Evolutionary conservation across 2,113 vertebrate species (phyloP), one percentile per base, ranked within the genome.

Genomic region (Eupsittula cactorum): DNA sequence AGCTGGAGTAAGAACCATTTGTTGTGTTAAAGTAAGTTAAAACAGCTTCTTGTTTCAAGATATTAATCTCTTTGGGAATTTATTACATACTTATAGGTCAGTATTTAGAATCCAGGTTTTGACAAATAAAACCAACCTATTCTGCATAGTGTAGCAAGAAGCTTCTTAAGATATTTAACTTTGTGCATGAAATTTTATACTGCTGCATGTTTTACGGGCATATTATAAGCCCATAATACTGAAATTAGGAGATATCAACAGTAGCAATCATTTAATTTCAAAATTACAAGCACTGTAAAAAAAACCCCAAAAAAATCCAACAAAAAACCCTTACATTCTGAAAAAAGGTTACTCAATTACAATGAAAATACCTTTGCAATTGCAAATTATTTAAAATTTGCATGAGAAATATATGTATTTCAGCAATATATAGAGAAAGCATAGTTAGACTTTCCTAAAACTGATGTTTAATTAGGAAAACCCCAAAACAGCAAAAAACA

Each of bases 251-350:
- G 25, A 62, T 27, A 77, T 17, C 24, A 90, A 35, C 8, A 82
- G 28, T 39, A 84, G 41, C 2, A 27, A 33, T 31, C 29, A 63
- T 14, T 59, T 55, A 46, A 16, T 42, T 86, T n/a, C 55, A 4
- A 33, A 88, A 39, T 12, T 55, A 68, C 16, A 39, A 52, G 11
- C 5, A 1, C 13, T 62, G 71, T 11, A 19, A 91, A 80, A 81
- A 69, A 46, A 21, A 46, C 6, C 9, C 5, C 3, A 29, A 29
- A 11, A 11, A 53, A 29, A 28, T 5, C 14, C 27, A 27, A 13
- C 19, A n/a, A 57, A 37, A 1, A 0, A 0, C 4, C 14, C 7
- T 39, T 53, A 29, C 3, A 41, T 49, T 59, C 52, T 47, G 55
- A 46, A 49, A 62, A 68, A 39, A 65, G 7, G 16, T 29, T 33